Conservation (phyloP, 2,113 vertebrate species). For the Prolemur simus region DNA sequence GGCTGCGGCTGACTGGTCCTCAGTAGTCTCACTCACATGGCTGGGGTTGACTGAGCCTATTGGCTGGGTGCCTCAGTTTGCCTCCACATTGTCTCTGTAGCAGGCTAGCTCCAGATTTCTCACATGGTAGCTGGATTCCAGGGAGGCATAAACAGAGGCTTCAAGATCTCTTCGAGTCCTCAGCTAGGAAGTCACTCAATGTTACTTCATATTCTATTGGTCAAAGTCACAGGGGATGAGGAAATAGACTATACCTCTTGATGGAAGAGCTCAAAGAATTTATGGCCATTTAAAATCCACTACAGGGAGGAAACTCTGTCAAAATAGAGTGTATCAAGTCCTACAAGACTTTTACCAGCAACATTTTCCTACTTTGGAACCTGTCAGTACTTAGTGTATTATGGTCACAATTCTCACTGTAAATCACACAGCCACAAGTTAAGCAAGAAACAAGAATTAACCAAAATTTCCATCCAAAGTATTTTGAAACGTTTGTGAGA, state of each 20-base stretch:
- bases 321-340: not conserved
- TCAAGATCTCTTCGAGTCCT: not conserved
- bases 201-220: not conserved
- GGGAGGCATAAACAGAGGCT: not conserved
- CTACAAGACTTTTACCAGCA: not conserved
- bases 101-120: not conserved
- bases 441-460: constrained; percentile 20
- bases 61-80: not conserved
- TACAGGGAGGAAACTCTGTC: not conserved
- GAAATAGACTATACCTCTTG: not conserved
- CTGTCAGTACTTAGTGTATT: not conserved
- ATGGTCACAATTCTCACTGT: not conserved
- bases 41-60: not conserved
- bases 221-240: not conserved
- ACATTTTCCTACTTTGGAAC: constrained; percentile 1
- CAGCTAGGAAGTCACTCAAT: not conserved
- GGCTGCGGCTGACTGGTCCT: not conserved
- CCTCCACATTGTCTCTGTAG: not conserved
- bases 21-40: not conserved
- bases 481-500: constrained; percentile 21
- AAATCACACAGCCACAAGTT: not conserved
- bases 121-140: not conserved
- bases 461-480: constrained; percentile 10
- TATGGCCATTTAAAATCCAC: not conserved
- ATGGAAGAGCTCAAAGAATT: not conserved